Percentiles rank a stretch among this genome's conserved stretches.
These are phyloP conservation scores for Melanostigma gelatinosum DNA, from an alignment of 2,113 vertebrate species.

Conservation along the genomic window DNA sequence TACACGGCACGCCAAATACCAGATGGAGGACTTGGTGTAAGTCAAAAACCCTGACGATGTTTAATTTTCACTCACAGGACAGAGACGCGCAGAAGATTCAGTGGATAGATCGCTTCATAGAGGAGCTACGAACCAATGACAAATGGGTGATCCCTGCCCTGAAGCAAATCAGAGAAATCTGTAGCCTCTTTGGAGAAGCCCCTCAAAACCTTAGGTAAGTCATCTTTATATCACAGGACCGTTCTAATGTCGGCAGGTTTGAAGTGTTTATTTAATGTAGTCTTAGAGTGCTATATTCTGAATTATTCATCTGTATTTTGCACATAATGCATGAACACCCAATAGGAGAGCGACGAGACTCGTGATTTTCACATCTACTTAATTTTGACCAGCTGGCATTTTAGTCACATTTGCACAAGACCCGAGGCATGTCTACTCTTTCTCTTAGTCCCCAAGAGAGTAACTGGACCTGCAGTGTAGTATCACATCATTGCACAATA, in stretches of 20 bases:
- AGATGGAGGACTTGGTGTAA: neutral
- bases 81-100: slow-evolving; percentile 99
- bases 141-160: slow-evolving; percentile 99
- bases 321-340: neutral
- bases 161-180: slow-evolving; percentile 99
- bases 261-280: neutral
- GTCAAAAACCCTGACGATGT: neutral
- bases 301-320: slow-evolving; percentile 1
- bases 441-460: neutral
- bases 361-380: slow-evolving; percentile 2
- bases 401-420: slow-evolving; percentile 30
- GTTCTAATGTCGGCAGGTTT: slow-evolving; percentile 4
- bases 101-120: slow-evolving; percentile 99
- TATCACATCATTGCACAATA: neutral
- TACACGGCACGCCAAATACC: neutral
- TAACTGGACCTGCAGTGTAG: neutral
- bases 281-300: slow-evolving; percentile 6
- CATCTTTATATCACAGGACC: neutral
- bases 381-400: slow-evolving; percentile 28
- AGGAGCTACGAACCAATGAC: slow-evolving; percentile 98
- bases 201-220: slow-evolving; percentile 97
- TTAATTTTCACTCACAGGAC: slow-evolving; percentile 84
- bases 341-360: neutral
- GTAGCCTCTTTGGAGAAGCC: slow-evolving; percentile 99
- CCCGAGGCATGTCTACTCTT: slow-evolving; percentile 16